Evolutionary conservation across 2,888 invertebrate species (phyloP).

Genomic region (Zygothrica quintamaculata): DNA sequence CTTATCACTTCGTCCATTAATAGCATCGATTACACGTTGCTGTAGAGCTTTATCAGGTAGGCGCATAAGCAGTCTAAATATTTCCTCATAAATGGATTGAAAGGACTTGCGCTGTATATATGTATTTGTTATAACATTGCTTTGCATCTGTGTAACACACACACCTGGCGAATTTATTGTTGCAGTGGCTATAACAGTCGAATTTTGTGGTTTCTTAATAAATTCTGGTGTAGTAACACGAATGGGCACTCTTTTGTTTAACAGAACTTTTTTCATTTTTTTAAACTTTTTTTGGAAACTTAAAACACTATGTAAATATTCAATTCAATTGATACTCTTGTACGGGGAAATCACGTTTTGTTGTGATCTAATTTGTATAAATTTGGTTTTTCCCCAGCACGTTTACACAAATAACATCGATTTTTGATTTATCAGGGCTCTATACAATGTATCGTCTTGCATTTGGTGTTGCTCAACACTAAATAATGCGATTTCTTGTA

Average conservation of each 20-base stretch:
- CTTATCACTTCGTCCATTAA: conserved; percentile 75
- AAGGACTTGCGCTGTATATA: conserved; percentile 72
- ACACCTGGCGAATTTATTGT: conserved; percentile 14
- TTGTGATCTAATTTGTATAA: conserved; percentile 27
- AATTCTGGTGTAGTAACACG: conserved; percentile 32
- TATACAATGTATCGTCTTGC: background rate
- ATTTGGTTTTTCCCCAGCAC: conserved; percentile 69
- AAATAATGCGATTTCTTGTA: too few species aligned
- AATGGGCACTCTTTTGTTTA: conserved; percentile 57
- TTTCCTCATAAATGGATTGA: conserved; percentile 68
- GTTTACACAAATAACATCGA: conserved; percentile 24
- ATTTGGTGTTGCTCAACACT: conserved; percentile 18
- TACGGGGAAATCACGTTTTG: conserved; percentile 41
- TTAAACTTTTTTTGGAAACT: background rate
- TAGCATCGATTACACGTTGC: conserved; percentile 79
- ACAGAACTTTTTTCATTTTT: conserved; percentile 69
- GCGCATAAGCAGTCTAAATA: conserved; percentile 78
- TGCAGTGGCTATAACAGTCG: conserved; percentile 16
- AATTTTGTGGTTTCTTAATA: conserved; percentile 28
- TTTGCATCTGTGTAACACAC: conserved; percentile 31
- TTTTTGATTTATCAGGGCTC: conserved; percentile 8
- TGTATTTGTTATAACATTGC: conserved; percentile 43
- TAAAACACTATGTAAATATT: background rate
- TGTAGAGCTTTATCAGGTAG: conserved; percentile 80
- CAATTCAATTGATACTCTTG: background rate